These are phyloP conservation scores for Drosophila multiciliata DNA, from an alignment of 2,888 invertebrate species.

Conservation along the genomic window DNA sequence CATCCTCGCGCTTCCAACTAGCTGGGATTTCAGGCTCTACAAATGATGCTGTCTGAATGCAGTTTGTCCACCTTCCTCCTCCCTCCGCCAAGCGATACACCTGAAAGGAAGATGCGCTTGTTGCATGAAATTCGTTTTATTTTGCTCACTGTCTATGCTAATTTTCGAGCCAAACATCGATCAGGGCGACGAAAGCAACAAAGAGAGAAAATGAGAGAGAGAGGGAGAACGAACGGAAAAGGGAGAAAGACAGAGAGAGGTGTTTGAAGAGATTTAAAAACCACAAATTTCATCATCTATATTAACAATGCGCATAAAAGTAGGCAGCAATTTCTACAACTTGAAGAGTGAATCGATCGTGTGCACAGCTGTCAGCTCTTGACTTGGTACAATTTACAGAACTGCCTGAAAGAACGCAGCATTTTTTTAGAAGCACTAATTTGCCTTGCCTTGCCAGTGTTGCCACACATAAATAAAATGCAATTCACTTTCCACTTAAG, in stretches of 20 bases:
- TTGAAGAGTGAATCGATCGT: neutral
- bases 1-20: conserved; percentile 24
- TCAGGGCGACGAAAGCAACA: conserved; percentile 34
- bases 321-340: neutral
- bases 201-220: neutral
- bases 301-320: conserved; percentile 2
- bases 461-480: neutral
- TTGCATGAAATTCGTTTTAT: conserved; percentile 16
- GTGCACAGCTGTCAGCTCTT: neutral
- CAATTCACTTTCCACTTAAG: neutral
- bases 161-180: conserved; percentile 79
- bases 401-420: neutral
- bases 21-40: conserved; percentile 17
- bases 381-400: neutral
- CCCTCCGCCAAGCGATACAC: neutral
- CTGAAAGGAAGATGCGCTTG: conserved; percentile 9
- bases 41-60: conserved; percentile 52
- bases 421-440: neutral
- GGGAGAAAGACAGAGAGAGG: too few relatives aligned
- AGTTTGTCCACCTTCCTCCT: neutral
- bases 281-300: neutral
- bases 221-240: neutral
- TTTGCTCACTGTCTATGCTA: conserved; percentile 66
- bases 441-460: neutral
- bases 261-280: neutral